Base-by-base conservation (phyloP, 2,797 vertebrate genomes). In the Spatula versicolor region DNA sequence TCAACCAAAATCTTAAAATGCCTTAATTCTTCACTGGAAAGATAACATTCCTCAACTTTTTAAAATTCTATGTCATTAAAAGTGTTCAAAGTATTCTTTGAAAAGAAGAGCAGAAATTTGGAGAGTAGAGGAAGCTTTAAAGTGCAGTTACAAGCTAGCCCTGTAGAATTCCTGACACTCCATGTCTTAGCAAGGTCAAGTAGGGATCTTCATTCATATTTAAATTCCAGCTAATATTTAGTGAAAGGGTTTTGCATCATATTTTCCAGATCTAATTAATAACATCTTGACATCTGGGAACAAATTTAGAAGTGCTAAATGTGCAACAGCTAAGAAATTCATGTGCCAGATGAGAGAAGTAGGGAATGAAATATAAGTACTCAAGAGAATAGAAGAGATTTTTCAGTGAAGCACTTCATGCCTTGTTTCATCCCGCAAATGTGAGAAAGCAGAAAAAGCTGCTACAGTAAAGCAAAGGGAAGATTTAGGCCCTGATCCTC, bases 231-330 rank as follows among this genome's bases (percentile, higher is more conserved):
- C 43, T 91, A 93, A 90, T 75, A 90, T 73, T 76, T 72, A 63
- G 43, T 72, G 14, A 82, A 8, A 90, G 4, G 8, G 13, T 17
- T 91, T 95, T 88, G 45, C 72, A 83, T 86, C 52, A 58, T 79
- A 83, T 88, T 94, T 83, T 88, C 41, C 30, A 90, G 78, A 83
- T 82, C 41, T 95, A 94, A 95, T 97, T 92, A 96, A 96, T 94
- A 88, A 93, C 73, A 95, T 91, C 73, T 94, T 91, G 81, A 78
- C 88, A 97, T 67, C 8, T 80, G 26, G 72, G 46, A 94, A 79
- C 67, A 91, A 66, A 88, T 73, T 91, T 68, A 71, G 64, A 89
- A 91, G 52, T 68, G 21, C 59, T 87, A 90, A 93, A 90, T 89
- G 59, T 68, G 62, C 37, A 94, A 58, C 43, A 81, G 85, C 43